A percentile compares a stretch with the other conserved stretches of the same genome.
Conservation (phyloP, 2,797 vertebrate species). For the Glossophaga mutica region DNA sequence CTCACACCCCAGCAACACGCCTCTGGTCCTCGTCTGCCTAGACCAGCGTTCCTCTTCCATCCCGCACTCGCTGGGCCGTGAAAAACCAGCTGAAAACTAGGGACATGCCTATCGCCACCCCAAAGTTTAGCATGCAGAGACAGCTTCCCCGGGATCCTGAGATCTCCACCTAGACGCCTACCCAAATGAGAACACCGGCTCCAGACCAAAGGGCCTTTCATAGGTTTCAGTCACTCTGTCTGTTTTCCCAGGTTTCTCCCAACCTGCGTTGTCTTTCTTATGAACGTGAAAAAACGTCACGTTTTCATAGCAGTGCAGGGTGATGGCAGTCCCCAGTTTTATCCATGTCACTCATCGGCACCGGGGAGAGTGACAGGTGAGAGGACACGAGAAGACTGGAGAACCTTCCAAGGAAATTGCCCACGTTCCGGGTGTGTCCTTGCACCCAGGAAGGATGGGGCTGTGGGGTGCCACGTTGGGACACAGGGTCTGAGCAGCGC, state of each 20-base stretch:
- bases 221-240: not conserved
- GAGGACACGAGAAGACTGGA: not conserved
- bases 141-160: not conserved
- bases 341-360: not conserved
- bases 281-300: not conserved
- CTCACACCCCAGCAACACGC: not conserved
- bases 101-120: not conserved
- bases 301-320: not conserved
- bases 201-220: not conserved
- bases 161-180: not conserved
- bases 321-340: not conserved
- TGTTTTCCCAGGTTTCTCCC: not conserved
- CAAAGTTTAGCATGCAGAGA: not conserved
- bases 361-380: not conserved
- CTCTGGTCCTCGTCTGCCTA: not conserved
- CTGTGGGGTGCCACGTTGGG: accelerated
- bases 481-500: not conserved
- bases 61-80: not conserved
- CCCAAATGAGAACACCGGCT: not conserved
- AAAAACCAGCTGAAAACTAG: not conserved
- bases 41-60: not conserved
- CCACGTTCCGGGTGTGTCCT: not conserved
- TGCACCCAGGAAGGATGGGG: not conserved
- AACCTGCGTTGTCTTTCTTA: not conserved
- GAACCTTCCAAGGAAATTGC: not conserved